These are phyloP conservation scores for Phenganax stokvisi DNA, from an alignment of 92 coral and sea anemone species.

Conservation along the genomic window DNA sequence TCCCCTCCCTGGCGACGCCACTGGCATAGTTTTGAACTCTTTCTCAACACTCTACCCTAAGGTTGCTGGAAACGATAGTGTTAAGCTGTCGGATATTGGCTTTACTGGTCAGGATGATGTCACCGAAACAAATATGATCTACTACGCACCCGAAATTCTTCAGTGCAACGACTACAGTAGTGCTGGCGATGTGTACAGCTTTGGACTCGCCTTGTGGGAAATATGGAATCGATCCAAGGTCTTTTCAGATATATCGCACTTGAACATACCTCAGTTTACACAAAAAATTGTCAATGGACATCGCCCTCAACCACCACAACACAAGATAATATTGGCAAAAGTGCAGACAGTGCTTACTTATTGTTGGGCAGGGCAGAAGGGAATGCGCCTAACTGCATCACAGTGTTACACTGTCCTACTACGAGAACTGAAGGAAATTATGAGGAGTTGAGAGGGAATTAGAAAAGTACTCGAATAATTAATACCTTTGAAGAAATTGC, in stretches of 20 bases:
- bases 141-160: slow-evolving; percentile 44
- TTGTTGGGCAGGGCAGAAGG: no score
- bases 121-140: slow-evolving; percentile 28
- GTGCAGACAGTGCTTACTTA: neutral
- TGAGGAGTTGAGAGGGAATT: no score
- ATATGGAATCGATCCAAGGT: slow-evolving; percentile 43
- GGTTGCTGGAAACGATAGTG: slow-evolving; percentile 1
- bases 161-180: slow-evolving; percentile 14
- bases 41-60: neutral
- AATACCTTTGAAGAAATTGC: no score
- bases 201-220: slow-evolving; percentile 48
- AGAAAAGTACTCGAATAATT: no score
- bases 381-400: no score
- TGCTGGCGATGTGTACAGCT: slow-evolving; percentile 39
- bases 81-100: slow-evolving; percentile 36
- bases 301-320: neutral
- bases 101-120: neutral
- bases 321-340: neutral
- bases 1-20: neutral
- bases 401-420: no score
- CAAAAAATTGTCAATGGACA: neutral
- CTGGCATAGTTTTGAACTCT: neutral
- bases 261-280: neutral
- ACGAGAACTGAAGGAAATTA: no score
- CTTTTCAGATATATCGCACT: neutral